Percentiles rank a stretch among this genome's conserved stretches.
Conservation (phyloP, 2,888 invertebrate species). For the Lasius fuliginosus region DNA sequence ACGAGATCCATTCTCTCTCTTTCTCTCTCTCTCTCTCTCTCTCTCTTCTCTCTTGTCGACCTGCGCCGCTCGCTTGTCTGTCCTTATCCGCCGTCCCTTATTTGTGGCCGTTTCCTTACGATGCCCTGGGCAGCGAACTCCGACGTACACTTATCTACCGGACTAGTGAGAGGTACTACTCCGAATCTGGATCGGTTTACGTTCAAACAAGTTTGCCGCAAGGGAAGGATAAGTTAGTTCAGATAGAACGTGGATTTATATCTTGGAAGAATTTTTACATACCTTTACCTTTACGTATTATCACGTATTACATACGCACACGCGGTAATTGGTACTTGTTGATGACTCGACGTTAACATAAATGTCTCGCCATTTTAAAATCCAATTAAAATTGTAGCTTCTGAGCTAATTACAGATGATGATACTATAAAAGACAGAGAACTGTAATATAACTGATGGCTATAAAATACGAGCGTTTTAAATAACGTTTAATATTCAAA, state of each 20-base stretch:
- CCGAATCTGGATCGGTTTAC: conserved; percentile 49
- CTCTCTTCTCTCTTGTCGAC: conserved; percentile 51
- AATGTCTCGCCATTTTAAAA: conserved; percentile 27
- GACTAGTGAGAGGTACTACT: conserved; percentile 41
- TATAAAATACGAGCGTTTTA: background rate
- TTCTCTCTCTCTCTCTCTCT: conserved; percentile 55
- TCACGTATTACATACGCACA: background rate
- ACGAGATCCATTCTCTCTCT: conserved; percentile 73
- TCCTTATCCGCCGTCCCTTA: conserved; percentile 51
- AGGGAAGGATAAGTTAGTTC: background rate
- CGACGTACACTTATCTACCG: conserved; percentile 37
- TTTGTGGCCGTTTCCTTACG: conserved; percentile 55
- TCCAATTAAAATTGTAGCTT: conserved; percentile 25
- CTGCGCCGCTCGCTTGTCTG: conserved; percentile 51
- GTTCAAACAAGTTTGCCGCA: conserved; percentile 26
- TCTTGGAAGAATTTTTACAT: background rate
- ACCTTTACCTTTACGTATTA: background rate
- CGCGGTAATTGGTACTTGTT: conserved; percentile 1
- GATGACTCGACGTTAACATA: conserved; percentile 5
- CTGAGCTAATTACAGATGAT: conserved; percentile 19
- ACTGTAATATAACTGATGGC: background rate
- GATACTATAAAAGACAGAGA: background rate
- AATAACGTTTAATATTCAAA: background rate
- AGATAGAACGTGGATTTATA: background rate
- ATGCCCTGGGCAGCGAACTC: conserved; percentile 51